Evolutionary conservation across 2,888 invertebrate species (phyloP), one percentile per base, ranked within the genome.

Genomic region (Meiosimyza platycephala): DNA sequence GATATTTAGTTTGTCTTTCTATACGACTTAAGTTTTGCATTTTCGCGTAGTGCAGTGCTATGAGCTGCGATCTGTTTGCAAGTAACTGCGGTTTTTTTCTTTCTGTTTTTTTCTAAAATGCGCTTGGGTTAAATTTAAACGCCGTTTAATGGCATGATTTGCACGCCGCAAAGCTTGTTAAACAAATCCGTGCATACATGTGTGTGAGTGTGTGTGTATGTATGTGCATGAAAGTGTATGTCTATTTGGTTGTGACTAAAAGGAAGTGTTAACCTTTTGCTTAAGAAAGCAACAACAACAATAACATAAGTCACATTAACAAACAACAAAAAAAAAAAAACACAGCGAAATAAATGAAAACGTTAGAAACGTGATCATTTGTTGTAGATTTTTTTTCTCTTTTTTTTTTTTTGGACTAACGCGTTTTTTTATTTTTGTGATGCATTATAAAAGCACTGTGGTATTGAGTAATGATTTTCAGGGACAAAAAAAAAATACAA

Each of bases 81-180:
- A 40, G 40, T 40, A 9, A 40, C 40, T 40, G 40, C 40, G 40
- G 6, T 40, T 40, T 6, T 40, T 40, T 28, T 28, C 28, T 28
- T 4, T 28, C 28, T 2, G 28, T 2, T 22, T 22, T 28, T 28
- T 28, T 28, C 4, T 28, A 3, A 28, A 28, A 28, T 28, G 9
- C 40, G 40, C 40, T 40, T 40, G 40, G 40, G 81, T 83, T 80
- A 82, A 82, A 81, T 83, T 83, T 83, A 83, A 83, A 84, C 81
- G 83, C 81, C 83, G 82, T 80, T 83, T 82, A 84, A 83, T 83
- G 80, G 84, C 84, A 83, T 82, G 83, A 83, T 84, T 84, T 83
- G 84, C 83, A 84, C 84, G 82, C 83, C 40, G 40, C 40, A 40
- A 40, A 40, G 40, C 40, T 40, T 40, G 40, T 40, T 40, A 40